Conservation (phyloP, 2,888 invertebrate genomes). For the Andrena bucephala region DNA sequence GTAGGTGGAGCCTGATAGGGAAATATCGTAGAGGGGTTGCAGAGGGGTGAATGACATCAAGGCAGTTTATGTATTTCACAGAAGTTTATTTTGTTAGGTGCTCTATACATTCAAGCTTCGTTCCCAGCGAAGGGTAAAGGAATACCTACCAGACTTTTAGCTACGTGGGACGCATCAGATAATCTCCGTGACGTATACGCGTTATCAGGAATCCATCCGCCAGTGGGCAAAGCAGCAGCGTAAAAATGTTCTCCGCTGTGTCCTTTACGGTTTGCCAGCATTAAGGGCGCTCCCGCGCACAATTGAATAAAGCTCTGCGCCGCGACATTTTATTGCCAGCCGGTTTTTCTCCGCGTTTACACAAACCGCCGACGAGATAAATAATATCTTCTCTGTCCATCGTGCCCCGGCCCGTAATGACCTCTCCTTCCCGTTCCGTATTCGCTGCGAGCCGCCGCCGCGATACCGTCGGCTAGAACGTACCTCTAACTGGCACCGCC, state of each 20-base stretch:
- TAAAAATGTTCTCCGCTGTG: not conserved
- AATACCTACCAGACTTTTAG: too few species aligned
- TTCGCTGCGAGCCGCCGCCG: slow-evolving; percentile 29
- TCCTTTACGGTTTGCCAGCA: not conserved
- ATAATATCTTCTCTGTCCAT: slow-evolving; percentile 66
- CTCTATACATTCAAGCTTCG: too few species aligned
- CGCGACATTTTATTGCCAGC: slow-evolving; percentile 23
- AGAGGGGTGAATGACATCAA: not conserved
- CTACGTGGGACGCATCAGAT: too few species aligned
- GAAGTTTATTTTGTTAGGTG: too few species aligned
- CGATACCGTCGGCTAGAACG: slow-evolving; percentile 56
- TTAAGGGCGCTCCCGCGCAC: slow-evolving; percentile 10
- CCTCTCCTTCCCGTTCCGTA: slow-evolving; percentile 48
- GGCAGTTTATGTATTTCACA: too few species aligned
- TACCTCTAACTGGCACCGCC: slow-evolving; percentile 73
- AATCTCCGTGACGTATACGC: too few species aligned
- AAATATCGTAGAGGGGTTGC: not conserved
- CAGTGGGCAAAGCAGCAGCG: not conserved
- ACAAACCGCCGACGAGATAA: slow-evolving; percentile 52
- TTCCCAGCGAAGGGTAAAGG: too few species aligned
- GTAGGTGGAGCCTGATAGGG: not conserved
- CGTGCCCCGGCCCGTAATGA: slow-evolving; percentile 54
- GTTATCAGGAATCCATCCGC: not conserved
- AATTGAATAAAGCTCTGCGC: slow-evolving; percentile 22
- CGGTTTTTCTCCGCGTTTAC: slow-evolving; percentile 14